A percentile compares a stretch with the other conserved stretches of the same genome.
phyloP scores from a whole-genome alignment of 2,888 invertebrate genomes.

The Theodoxus fluviatilis region DNA sequence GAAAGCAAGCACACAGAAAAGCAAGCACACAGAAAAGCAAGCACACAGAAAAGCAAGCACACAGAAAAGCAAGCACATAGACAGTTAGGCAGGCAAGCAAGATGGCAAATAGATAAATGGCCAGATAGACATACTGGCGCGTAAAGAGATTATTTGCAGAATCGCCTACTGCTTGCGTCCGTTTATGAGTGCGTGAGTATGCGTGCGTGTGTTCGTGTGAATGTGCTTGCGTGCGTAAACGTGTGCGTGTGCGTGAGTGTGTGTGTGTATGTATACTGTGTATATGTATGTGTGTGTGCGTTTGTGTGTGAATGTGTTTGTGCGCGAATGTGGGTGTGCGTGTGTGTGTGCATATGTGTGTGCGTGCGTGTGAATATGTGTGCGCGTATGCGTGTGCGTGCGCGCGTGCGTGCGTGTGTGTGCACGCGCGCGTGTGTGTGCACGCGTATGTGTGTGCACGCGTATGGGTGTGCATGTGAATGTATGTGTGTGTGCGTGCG shows the following conservation, averaged over 20 bases:
- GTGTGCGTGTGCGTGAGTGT: too few relatives aligned
- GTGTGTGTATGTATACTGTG: too few relatives aligned
- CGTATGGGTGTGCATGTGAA: too few relatives aligned
- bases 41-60: not conserved
- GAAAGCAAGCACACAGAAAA: not conserved
- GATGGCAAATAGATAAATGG: not conserved
- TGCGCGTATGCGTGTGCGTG: constrained; percentile 1
- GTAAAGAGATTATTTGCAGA: not conserved
- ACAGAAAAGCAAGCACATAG: not conserved
- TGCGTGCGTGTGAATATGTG: not conserved
- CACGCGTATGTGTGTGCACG: too few relatives aligned
- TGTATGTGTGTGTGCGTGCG: too few relatives aligned
- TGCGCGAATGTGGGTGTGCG: too few relatives aligned
- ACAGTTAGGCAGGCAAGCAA: not conserved
- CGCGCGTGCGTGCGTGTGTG: constrained; percentile 5
- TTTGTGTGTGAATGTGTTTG: too few relatives aligned
- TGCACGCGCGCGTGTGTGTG: not conserved
- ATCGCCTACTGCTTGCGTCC: not conserved
- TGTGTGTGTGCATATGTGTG: not conserved
- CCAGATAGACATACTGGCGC: not conserved
- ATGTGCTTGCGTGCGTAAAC: too few relatives aligned
- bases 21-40: not conserved
- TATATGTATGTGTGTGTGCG: too few relatives aligned
- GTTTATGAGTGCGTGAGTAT: not conserved
- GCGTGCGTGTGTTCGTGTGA: not conserved